Percentiles rank a stretch among this genome's conserved stretches.
phyloP scores from a whole-genome alignment of 1,140 invertebrate genomes.

The Drosophila auraria region DNA sequence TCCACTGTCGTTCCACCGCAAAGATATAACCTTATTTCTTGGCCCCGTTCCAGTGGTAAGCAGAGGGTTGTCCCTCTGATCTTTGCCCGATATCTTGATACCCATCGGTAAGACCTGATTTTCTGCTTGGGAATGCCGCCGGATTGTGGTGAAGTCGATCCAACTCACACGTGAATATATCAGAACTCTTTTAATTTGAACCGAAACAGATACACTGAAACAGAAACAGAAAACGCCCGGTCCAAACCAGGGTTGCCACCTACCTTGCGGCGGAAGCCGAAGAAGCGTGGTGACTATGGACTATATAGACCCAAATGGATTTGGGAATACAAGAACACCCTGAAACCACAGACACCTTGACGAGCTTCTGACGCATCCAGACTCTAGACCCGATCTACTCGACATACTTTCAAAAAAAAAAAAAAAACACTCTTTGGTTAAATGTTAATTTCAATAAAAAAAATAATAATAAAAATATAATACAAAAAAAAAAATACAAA shows the following conservation, averaged over 20 bases:
- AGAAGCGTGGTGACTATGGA: slow-evolving; percentile 7
- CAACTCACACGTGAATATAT: slow-evolving; percentile 33
- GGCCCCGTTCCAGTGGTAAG: slow-evolving; percentile 18
- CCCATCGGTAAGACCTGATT: slow-evolving; percentile 33
- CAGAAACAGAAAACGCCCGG: slow-evolving; percentile 12
- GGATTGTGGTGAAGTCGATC: slow-evolving; percentile 40
- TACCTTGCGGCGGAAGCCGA: slow-evolving; percentile 16
- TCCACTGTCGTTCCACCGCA: slow-evolving; percentile 26
- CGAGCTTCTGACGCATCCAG: slow-evolving; percentile 45
- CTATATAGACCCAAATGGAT: slow-evolving; percentile 5
- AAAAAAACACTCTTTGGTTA: slow-evolving; percentile 44
- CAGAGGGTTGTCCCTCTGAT: slow-evolving; percentile 13
- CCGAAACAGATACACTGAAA: slow-evolving; percentile 31
- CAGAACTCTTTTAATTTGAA: slow-evolving; percentile 36
- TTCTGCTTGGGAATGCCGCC: slow-evolving; percentile 76
- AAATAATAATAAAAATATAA: slow-evolving; percentile 30
- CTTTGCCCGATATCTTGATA: not conserved
- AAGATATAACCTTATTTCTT: slow-evolving; percentile 69
- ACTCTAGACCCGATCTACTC: slow-evolving; percentile 14
- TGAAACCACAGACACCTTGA: slow-evolving; percentile 33
- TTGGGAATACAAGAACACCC: slow-evolving; percentile 13
- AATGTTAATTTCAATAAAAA: slow-evolving; percentile 42
- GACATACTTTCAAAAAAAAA: slow-evolving; percentile 29
- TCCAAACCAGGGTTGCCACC: slow-evolving; percentile 1
- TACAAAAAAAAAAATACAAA: slow-evolving; percentile 27